phyloP scores from a whole-genome alignment of 2,113 vertebrate genomes.

The Tretioscincus oriximinensis region DNA sequence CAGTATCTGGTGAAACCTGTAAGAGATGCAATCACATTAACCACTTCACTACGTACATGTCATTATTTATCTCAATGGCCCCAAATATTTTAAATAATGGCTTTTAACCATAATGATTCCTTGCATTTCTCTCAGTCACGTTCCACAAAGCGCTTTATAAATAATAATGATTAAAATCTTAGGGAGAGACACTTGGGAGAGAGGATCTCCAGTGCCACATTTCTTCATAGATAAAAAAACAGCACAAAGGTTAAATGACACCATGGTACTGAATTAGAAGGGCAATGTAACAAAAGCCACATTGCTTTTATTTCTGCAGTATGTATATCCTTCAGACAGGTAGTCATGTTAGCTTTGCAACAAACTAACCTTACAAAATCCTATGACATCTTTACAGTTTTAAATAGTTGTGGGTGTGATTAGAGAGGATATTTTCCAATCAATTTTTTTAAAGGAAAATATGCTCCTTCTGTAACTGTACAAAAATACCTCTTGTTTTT shows the following conservation, averaged over 20 bases:
- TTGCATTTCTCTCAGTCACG: slow-evolving; percentile 64
- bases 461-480: too few relatives aligned
- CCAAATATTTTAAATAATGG: slow-evolving; percentile 74
- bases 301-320: slow-evolving; percentile 41
- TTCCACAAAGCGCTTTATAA: slow-evolving; percentile 64
- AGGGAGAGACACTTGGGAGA: slow-evolving; percentile 55
- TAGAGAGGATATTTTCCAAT: too few relatives aligned
- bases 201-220: slow-evolving; percentile 32
- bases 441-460: too few relatives aligned
- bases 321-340: background rate
- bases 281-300: slow-evolving; percentile 28
- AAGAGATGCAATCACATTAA: slow-evolving; percentile 75
- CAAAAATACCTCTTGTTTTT: too few relatives aligned
- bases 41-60: slow-evolving; percentile 73
- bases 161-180: slow-evolving; percentile 66
- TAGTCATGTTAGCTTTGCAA: background rate
- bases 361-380: background rate
- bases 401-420: background rate
- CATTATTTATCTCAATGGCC: slow-evolving; percentile 72
- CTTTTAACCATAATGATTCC: slow-evolving; percentile 68
- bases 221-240: slow-evolving; percentile 22
- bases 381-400: background rate
- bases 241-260: slow-evolving; percentile 29
- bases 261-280: slow-evolving; percentile 43
- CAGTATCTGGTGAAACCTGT: slow-evolving; percentile 81